Percentiles rank a stretch among this genome's conserved stretches.
Conservation (phyloP, 2,888 invertebrate species). For the Lydus trimaculatus region DNA sequence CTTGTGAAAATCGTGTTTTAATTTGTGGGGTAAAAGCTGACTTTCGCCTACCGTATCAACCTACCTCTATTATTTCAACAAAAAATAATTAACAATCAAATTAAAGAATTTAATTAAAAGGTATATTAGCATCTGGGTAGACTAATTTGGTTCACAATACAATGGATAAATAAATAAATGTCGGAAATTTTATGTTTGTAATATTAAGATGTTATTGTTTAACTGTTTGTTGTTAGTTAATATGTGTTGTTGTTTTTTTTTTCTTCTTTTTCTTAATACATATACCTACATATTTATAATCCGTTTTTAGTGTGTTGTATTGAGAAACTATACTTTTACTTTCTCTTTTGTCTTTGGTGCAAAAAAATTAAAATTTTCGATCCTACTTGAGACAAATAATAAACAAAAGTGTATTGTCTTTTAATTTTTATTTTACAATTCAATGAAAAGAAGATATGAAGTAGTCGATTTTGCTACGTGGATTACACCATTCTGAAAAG, state of each 20-base stretch:
- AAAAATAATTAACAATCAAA: conserved; percentile 8
- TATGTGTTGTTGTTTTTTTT: conserved; percentile 12
- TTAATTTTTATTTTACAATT: neutral
- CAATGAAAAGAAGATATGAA: neutral
- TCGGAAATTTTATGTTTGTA: conserved; percentile 5
- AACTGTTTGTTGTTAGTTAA: conserved; percentile 13
- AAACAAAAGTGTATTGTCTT: neutral
- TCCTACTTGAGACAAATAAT: conserved; percentile 4
- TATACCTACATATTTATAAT: neutral
- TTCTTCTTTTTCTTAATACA: conserved; percentile 9
- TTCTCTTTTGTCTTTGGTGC: conserved; percentile 27
- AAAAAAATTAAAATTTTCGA: conserved; percentile 23
- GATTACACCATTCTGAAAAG: no score
- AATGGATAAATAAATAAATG: conserved; percentile 23
- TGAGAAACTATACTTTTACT: conserved; percentile 33
- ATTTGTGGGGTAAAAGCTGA: conserved; percentile 1
- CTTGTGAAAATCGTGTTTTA: neutral
- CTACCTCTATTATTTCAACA: neutral
- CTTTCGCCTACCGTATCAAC: conserved; percentile 3
- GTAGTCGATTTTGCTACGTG: neutral
- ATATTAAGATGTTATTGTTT: conserved; percentile 15
- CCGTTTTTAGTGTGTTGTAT: neutral
- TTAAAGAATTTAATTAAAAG: conserved; percentile 5
- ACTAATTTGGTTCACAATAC: conserved; percentile 15
- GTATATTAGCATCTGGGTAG: neutral